These are phyloP conservation scores for Serilophus lunatus DNA, from an alignment of 2,113 vertebrate genomes.

Conservation along the genomic window DNA sequence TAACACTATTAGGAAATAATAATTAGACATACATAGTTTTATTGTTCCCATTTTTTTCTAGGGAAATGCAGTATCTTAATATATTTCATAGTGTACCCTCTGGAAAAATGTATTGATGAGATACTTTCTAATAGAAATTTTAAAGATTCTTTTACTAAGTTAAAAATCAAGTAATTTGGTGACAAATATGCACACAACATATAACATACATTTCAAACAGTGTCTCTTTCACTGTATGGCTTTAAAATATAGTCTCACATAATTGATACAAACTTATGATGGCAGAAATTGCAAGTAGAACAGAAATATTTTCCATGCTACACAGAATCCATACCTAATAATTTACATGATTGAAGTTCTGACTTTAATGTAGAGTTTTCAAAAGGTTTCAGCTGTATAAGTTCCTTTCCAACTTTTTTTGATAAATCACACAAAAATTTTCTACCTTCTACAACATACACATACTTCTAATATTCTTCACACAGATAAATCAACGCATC, in stretches of 20 bases:
- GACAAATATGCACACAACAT: background rate
- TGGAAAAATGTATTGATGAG: background rate
- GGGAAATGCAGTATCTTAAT: background rate
- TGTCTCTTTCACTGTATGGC: background rate
- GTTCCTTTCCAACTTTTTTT: background rate
- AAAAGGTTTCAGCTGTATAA: background rate
- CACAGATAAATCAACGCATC: background rate
- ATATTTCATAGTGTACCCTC: background rate
- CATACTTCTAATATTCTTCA: background rate
- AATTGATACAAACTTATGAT: background rate
- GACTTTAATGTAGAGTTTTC: background rate
- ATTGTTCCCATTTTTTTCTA: background rate
- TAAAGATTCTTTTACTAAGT: background rate
- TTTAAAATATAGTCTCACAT: background rate
- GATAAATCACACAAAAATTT: background rate
- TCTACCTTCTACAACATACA: background rate
- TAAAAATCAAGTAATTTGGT: rapidly evolving
- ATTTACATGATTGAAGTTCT: background rate
- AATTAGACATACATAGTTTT: background rate
- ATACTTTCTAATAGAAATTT: background rate
- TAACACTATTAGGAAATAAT: background rate
- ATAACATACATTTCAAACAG: background rate
- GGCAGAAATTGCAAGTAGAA: background rate
- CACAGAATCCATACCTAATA: background rate
- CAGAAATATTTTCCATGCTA: background rate